A percentile compares a stretch with the other conserved stretches of the same genome.
Conservation (phyloP, 2,888 invertebrate genomes). For the Melangyna quadrimaculata region DNA sequence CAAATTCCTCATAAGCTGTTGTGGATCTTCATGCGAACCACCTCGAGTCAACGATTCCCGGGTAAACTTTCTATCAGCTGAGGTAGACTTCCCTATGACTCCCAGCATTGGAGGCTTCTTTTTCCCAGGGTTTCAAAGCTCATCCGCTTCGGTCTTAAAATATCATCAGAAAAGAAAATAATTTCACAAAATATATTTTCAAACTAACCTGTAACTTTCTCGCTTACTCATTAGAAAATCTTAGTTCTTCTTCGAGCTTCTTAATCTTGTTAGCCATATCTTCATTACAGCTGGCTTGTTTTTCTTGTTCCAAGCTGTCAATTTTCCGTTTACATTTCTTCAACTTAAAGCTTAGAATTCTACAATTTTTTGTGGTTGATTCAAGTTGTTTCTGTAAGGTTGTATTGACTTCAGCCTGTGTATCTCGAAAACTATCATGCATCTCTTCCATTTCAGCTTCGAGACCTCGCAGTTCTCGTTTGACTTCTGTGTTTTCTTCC, state of each 20-base stretch:
- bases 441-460: constrained; percentile 99
- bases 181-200: too few relatives aligned
- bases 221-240: constrained; percentile 89
- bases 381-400: constrained; percentile 97
- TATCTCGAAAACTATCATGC: constrained; percentile 98
- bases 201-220: constrained; percentile 84
- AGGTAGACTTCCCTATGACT: constrained; percentile 83
- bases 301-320: constrained; percentile 93
- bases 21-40: constrained; percentile 90
- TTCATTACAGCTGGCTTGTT: constrained; percentile 84
- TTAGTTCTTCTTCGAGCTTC: constrained; percentile 92
- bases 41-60: constrained; percentile 89
- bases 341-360: constrained; percentile 98
- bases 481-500: constrained; percentile 97
- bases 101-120: constrained; percentile 84
- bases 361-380: constrained; percentile 97
- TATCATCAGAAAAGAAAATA: not conserved
- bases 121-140: constrained; percentile 80
- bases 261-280: constrained; percentile 87
- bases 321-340: constrained; percentile 96
- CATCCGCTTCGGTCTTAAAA: constrained; percentile 78
- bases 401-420: constrained; percentile 97
- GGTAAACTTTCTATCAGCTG: constrained; percentile 87
- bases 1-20: constrained; percentile 91
- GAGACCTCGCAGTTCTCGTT: constrained; percentile 94